Percentiles rank a stretch among this genome's conserved stretches.
phyloP scores from a whole-genome alignment of 1,140 invertebrate genomes.

The Neotoxoptera formosana region DNA sequence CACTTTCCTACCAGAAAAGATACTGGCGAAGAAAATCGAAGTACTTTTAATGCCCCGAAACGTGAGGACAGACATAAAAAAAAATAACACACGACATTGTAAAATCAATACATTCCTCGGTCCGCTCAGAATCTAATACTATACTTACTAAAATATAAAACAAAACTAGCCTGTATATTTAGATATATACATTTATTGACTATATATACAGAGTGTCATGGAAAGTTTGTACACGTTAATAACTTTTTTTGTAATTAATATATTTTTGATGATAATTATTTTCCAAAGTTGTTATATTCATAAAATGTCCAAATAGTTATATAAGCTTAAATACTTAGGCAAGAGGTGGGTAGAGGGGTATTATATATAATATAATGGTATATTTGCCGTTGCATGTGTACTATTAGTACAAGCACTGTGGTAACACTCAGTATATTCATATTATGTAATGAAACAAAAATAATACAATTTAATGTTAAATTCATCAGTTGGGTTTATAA shows the following conservation, averaged over 20 bases:
- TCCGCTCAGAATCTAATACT: no score
- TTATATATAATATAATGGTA: neutral
- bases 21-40: no score
- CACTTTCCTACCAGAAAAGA: no score
- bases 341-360: neutral
- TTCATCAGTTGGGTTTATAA: neutral
- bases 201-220: neutral
- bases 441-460: neutral
- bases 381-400: neutral
- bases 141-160: neutral
- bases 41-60: no score
- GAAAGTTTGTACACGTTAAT: neutral
- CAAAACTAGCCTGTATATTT: neutral
- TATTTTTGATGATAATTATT: neutral
- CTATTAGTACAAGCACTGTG: neutral
- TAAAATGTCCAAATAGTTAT: neutral
- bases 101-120: no score
- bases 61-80: no score
- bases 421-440: neutral
- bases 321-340: neutral
- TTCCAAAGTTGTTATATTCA: neutral
- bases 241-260: neutral
- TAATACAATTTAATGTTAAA: slow-evolving; percentile 1
- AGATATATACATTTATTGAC: neutral
- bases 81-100: no score